These are phyloP conservation scores for Phaethornis superciliosus DNA, from an alignment of 2,113 vertebrate species.

Conservation along the genomic window DNA sequence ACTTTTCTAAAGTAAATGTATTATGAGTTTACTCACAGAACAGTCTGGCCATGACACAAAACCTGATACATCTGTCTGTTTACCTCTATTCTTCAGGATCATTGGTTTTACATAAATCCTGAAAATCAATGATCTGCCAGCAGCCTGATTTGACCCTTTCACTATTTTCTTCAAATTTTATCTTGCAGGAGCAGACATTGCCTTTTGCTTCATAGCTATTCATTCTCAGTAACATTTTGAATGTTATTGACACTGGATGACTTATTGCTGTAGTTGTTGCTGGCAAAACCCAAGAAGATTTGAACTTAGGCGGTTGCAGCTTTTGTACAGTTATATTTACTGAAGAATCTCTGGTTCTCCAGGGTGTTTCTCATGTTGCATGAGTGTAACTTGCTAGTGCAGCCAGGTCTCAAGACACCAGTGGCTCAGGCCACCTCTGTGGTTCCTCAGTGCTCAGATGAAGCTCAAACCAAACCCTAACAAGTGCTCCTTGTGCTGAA, in stretches of 20 bases:
- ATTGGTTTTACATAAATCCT: neutral
- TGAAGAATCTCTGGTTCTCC: neutral
- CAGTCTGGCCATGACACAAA: neutral
- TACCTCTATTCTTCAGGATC: neutral
- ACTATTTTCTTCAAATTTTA: neutral
- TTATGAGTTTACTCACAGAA: neutral
- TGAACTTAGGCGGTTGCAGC: neutral
- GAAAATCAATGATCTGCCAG: neutral
- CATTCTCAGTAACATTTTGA: neutral
- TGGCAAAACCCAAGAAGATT: neutral
- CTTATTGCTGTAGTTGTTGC: neutral
- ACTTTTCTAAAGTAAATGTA: neutral
- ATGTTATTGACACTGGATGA: neutral
- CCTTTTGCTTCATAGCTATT: neutral
- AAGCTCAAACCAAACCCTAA: neutral
- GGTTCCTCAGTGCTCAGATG: neutral
- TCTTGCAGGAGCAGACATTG: neutral
- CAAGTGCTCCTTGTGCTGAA: neutral
- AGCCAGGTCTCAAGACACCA: rapidly evolving
- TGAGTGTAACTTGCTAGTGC: neutral
- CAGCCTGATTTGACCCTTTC: neutral
- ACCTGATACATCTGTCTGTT: neutral
- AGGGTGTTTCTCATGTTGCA: neutral
- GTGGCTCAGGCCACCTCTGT: neutral
- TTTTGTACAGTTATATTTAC: neutral